phyloP scores from a whole-genome alignment of 2,888 invertebrate genomes.

The Agrotis segetum region DNA sequence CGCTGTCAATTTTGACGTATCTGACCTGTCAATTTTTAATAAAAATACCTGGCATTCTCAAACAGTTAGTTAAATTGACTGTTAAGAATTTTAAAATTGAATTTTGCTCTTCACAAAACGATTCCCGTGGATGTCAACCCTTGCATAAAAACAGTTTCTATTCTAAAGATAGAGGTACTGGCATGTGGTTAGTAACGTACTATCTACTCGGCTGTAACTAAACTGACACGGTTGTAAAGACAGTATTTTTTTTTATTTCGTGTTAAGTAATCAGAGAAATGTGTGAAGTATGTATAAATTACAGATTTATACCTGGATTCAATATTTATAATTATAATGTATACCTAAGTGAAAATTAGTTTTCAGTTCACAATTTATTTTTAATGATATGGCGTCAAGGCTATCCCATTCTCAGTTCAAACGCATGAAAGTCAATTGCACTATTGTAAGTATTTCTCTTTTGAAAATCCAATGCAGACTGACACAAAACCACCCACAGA shows the following conservation, averaged over 20 bases:
- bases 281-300: neutral
- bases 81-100: no score
- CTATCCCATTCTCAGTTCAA: no score
- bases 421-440: no score
- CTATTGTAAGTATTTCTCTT: no score
- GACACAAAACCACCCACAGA: neutral
- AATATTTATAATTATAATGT: neutral
- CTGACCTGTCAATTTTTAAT: no score
- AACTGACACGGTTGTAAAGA: conserved; percentile 33
- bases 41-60: no score
- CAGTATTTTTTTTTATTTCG: conserved; percentile 15
- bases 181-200: conserved; percentile 61
- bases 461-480: no score
- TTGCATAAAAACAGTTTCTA: conserved; percentile 40
- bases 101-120: neutral
- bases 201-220: conserved; percentile 47
- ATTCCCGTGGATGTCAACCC: conserved; percentile 23
- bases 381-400: no score
- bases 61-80: no score
- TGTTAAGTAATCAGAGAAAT: neutral
- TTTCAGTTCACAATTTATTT: no score
- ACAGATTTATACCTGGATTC: neutral
- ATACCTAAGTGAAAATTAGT: no score
- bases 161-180: conserved; percentile 52
- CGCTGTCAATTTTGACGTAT: no score